These are phyloP conservation scores for Nomada goodeniana DNA, from an alignment of 2,888 invertebrate genomes.

Conservation along the genomic window DNA sequence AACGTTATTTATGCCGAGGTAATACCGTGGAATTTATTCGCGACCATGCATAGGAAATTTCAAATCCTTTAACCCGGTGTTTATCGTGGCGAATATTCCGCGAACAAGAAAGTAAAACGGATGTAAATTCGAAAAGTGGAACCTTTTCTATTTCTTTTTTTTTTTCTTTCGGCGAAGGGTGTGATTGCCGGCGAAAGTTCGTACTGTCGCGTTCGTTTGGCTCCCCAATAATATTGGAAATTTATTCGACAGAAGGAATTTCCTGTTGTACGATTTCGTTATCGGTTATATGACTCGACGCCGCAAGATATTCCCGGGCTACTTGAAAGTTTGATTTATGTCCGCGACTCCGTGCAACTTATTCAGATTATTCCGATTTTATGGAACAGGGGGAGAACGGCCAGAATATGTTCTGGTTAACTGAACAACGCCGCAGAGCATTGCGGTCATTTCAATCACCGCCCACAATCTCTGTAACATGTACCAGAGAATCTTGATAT, in stretches of 20 bases:
- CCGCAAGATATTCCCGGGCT: background rate
- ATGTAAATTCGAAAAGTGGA: background rate
- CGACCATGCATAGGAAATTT: background rate
- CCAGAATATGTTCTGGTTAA: slow-evolving; percentile 57
- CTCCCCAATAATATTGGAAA: background rate
- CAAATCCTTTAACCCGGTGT: background rate
- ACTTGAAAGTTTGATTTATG: slow-evolving; percentile 20
- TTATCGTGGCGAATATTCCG: background rate
- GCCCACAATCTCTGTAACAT: slow-evolving; percentile 56
- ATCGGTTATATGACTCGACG: slow-evolving; percentile 3
- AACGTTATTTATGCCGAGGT: slow-evolving; percentile 14
- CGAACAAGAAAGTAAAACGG: background rate
- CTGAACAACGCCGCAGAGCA: slow-evolving; percentile 61
- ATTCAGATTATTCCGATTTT: slow-evolving; percentile 60
- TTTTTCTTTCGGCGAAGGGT: background rate
- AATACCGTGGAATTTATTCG: slow-evolving; percentile 16
- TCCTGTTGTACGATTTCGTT: slow-evolving; percentile 15
- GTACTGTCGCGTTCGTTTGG: background rate
- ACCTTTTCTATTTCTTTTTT: too few species aligned
- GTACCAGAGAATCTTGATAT: slow-evolving; percentile 57
- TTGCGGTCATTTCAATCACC: slow-evolving; percentile 70
- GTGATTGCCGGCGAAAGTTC: background rate
- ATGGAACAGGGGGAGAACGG: slow-evolving; percentile 51
- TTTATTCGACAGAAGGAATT: background rate
- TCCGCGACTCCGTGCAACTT: slow-evolving; percentile 3